Percentiles rank a stretch among this genome's conserved stretches.
These are phyloP conservation scores for Seriola dumerili DNA, from an alignment of 2,113 vertebrate species.

Conservation along the genomic window DNA sequence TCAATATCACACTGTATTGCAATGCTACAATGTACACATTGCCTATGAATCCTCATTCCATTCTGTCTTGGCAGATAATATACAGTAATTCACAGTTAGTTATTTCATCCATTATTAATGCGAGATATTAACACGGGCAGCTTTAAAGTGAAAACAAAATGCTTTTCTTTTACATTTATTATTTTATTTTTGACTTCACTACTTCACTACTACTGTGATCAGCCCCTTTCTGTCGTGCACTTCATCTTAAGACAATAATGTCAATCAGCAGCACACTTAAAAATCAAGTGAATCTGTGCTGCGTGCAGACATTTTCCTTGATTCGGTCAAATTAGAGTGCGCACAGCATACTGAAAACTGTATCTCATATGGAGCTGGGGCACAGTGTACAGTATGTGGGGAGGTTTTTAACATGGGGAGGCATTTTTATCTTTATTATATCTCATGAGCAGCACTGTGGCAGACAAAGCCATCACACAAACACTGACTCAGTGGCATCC, in stretches of 20 bases:
- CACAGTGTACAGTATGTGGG: not conserved
- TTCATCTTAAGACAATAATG: slow-evolving; percentile 15
- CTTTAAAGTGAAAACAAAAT: not conserved
- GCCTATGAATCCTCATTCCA: too few relatives aligned
- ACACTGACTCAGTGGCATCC: slow-evolving; percentile 56
- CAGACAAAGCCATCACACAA: slow-evolving; percentile 71
- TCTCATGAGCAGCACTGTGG: slow-evolving; percentile 51
- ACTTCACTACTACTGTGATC: not conserved
- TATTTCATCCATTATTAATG: not conserved
- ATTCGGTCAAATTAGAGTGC: not conserved
- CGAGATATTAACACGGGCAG: not conserved
- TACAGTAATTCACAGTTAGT: not conserved
- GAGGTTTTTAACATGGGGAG: not conserved
- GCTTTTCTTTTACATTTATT: not conserved
- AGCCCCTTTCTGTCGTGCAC: not conserved
- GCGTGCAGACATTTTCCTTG: slow-evolving; percentile 1
- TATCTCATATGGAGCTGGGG: not conserved
- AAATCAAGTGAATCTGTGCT: not conserved
- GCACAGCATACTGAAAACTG: not conserved
- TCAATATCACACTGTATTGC: not conserved
- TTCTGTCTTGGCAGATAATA: not conserved
- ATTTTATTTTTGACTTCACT: slow-evolving; percentile 1
- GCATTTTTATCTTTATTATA: slow-evolving; percentile 51
- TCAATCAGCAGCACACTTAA: slow-evolving; percentile 13
- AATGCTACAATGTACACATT: not conserved